Base-by-base conservation (phyloP, 2,888 invertebrate species). In the Tiliacea aurago region DNA sequence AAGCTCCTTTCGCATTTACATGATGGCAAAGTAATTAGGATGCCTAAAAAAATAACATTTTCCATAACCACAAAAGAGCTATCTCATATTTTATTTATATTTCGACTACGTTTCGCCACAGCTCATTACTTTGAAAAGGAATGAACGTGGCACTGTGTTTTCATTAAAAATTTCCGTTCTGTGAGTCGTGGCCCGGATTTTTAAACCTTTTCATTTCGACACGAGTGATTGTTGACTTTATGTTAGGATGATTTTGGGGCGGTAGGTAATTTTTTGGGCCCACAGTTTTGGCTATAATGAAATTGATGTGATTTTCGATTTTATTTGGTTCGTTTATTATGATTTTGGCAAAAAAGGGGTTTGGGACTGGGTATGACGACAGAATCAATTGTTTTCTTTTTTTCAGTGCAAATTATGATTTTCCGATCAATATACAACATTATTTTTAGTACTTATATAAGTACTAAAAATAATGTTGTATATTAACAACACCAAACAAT, bases 21-120 rank as follows among this genome's bases (percentile, higher is more conserved):
- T 75, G 58, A 81, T 67, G 33, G 58, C 58, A 76, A 75, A 78
- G 64, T 76, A 84, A 80, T 80, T 70, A 70, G 59, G 28, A 45
- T 61, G 37, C 65, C 62, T 62, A 70, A 75, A 76, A 67, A 86
- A 72, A 63, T 67, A 68, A 66, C 33, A 58, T 83, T 71, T 76
- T 47, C 45, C 67, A 47, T 77, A 49, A 20, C 51, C 67, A 68
- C 65, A 73, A 81, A 77, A 80, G 41, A 78, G 70, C 56, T 37
- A 64, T 71, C 76, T 80, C 76, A 77, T 86, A 82, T 86, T 82
- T 83, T 84, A 80, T 86, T 85, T 75, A 81, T 71, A 59, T 83
- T 74, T 65, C 51, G 28, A 70, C 73, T 87, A 79, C 74, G 78
- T 80, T 84, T 77, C 62, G 20, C 75, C 70, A 64, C 70, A 76